These are phyloP conservation scores for Eupithecia tripunctaria DNA, from an alignment of 2,888 invertebrate genomes.

Conservation along the genomic window DNA sequence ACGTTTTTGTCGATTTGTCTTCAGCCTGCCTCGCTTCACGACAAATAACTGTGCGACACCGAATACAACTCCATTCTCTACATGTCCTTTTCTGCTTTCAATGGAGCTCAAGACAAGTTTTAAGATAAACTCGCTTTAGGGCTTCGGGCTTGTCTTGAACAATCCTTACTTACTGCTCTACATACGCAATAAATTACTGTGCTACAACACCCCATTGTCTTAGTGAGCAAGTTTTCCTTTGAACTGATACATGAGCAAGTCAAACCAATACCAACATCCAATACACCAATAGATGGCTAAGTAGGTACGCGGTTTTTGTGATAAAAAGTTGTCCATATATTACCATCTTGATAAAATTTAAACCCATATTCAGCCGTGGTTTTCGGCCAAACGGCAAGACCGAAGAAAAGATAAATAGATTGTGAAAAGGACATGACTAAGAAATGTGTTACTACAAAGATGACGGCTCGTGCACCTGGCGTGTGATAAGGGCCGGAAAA, in stretches of 20 bases:
- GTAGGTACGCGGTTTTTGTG: too few species aligned
- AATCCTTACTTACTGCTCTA: conserved; percentile 41
- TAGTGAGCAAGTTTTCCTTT: background rate
- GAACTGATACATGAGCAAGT: background rate
- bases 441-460: too few species aligned
- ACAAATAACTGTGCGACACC: conserved; percentile 1
- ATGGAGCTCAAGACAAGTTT: background rate
- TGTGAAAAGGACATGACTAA: too few species aligned
- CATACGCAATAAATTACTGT: conserved; percentile 59
- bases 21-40: background rate
- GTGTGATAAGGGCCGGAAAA: too few species aligned
- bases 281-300: too few species aligned
- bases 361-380: too few species aligned
- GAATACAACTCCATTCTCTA: too few species aligned
- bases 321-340: too few species aligned
- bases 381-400: too few species aligned
- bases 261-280: background rate
- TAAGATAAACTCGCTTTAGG: background rate
- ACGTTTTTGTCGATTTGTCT: background rate
- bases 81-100: background rate
- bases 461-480: too few species aligned
- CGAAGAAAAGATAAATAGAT: too few species aligned
- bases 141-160: background rate
- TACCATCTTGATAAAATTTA: too few species aligned
- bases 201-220: conserved; percentile 12